phyloP scores from a whole-genome alignment of 2,113 vertebrate species.

The Equus quagga region DNA sequence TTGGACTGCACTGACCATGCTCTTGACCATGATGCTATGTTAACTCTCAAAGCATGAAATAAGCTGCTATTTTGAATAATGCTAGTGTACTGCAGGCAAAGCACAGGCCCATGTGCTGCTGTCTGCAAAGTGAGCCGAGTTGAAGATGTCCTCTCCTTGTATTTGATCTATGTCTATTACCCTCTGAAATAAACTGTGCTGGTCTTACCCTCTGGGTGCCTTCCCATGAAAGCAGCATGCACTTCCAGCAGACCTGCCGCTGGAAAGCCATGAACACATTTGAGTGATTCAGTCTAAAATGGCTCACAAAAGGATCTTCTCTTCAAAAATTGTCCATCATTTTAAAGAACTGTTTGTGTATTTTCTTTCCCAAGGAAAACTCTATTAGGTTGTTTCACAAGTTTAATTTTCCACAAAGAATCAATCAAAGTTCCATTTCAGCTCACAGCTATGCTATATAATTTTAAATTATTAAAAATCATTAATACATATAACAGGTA shows the following conservation, averaged over 20 bases:
- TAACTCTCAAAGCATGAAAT: background rate
- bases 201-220: background rate
- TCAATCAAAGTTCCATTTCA: slow-evolving; percentile 42
- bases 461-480: slow-evolving; percentile 68
- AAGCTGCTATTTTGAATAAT: background rate
- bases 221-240: background rate
- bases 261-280: background rate
- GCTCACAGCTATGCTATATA: background rate
- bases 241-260: background rate
- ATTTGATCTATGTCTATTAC: background rate
- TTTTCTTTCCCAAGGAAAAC: background rate
- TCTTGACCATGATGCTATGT: background rate
- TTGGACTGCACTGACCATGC: background rate
- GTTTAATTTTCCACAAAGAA: background rate
- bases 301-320: background rate
- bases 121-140: background rate
- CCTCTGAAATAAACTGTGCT: background rate
- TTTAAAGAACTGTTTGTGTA: background rate
- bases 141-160: background rate
- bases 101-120: background rate
- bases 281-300: background rate
- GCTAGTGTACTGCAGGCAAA: background rate
- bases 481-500: background rate
- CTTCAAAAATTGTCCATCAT: background rate
- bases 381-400: background rate